These are phyloP conservation scores for Platynereis dumerilii DNA, from an alignment of 2,888 invertebrate species.

Conservation along the genomic window DNA sequence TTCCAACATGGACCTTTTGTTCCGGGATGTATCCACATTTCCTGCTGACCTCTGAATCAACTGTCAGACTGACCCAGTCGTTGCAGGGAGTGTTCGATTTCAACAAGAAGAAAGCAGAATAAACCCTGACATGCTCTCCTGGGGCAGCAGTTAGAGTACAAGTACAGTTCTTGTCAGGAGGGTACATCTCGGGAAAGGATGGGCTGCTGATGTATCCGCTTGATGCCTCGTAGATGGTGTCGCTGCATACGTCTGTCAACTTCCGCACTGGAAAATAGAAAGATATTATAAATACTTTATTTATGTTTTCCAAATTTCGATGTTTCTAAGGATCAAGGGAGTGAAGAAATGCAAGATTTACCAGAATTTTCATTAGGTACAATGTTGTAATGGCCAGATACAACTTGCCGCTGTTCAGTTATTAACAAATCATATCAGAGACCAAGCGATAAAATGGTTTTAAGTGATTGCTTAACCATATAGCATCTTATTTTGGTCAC, in stretches of 20 bases:
- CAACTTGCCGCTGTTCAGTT: too few species aligned
- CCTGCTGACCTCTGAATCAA: conserved; percentile 13
- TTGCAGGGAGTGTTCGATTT: conserved; percentile 29
- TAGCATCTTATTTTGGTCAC: too few species aligned
- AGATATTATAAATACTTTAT: too few species aligned
- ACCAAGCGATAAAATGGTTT: too few species aligned
- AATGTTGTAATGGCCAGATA: too few species aligned
- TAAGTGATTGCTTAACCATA: too few species aligned
- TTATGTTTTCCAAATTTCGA: neutral
- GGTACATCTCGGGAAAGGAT: conserved; percentile 35
- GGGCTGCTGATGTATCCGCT: conserved; percentile 28
- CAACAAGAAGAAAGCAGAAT: conserved; percentile 33
- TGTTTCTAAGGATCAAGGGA: neutral
- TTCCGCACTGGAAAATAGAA: conserved; percentile 7
- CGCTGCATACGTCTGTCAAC: conserved; percentile 23
- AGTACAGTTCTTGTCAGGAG: conserved; percentile 33
- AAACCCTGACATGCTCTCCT: conserved; percentile 15
- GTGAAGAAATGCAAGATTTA: too few species aligned
- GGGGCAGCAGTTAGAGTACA: conserved; percentile 21
- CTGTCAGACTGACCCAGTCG: conserved; percentile 29
- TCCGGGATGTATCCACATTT: conserved; percentile 34
- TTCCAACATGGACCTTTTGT: conserved; percentile 16
- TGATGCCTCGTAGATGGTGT: conserved; percentile 12
- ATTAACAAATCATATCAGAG: too few species aligned
- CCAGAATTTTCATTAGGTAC: too few species aligned